Conservation (phyloP, 2,113 vertebrate species). For the Nansenia antarctica region DNA sequence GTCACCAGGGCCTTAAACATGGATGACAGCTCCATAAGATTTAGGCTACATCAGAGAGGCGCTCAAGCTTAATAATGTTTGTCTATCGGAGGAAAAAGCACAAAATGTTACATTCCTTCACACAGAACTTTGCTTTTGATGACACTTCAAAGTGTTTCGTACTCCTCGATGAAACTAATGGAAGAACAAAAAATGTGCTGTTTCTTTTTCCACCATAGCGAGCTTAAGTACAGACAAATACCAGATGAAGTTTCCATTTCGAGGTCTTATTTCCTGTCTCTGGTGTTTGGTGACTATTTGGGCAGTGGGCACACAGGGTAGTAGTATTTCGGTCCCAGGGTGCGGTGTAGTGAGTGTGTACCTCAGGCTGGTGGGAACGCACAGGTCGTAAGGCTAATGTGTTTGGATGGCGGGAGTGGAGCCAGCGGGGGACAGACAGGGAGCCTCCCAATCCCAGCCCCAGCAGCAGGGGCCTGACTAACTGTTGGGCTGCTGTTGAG, state of each 20-base stretch:
- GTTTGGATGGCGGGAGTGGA: constrained; percentile 36
- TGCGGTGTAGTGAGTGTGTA: too few relatives aligned
- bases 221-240: too few relatives aligned
- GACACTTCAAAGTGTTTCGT: not conserved
- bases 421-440: constrained; percentile 32
- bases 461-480: not conserved
- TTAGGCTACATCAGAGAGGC: not conserved
- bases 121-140: not conserved
- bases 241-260: constrained; percentile 12
- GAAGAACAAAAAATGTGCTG: constrained; percentile 6
- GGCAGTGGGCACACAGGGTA: too few relatives aligned
- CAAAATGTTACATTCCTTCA: not conserved
- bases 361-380: too few relatives aligned
- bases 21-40: constrained; percentile 9
- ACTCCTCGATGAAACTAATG: not conserved
- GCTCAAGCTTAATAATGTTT: not conserved
- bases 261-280: not conserved
- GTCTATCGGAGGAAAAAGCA: not conserved
- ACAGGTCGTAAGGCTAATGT: constrained; percentile 42
- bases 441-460: constrained; percentile 26
- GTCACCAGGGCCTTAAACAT: constrained; percentile 15
- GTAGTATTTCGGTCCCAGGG: too few relatives aligned
- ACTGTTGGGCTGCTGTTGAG: not conserved
- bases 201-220: not conserved
- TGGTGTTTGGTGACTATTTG: constrained; percentile 3